Base-by-base conservation (phyloP, 2,113 vertebrate species). In the Hemibagrus wyckioides region DNA sequence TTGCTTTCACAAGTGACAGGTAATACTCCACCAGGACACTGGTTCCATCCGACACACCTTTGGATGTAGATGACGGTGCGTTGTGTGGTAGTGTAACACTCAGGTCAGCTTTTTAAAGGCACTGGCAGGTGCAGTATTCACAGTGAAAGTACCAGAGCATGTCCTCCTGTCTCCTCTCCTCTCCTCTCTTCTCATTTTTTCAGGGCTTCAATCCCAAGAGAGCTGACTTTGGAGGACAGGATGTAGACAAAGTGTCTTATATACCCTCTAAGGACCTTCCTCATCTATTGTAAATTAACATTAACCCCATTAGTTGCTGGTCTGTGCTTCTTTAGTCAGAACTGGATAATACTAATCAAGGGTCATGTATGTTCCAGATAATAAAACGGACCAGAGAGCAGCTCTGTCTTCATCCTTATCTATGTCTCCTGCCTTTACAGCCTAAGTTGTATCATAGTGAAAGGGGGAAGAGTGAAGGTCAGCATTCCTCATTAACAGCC, bases 401-500 rank as follows among this genome's bases (percentile, higher is more conserved):
- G 15, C 41, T 63, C 36, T 57, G 48, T 50, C 57, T 76, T 56
- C 44, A 30, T 28, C 44, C 91, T 89, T 85, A 57, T 88, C 67
- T 48, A n/a, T 56, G 52, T 88, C 77, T 90, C 80, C 41, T 85
- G 85, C 81, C 82, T 86, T 30, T 11, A 50, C 59, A 65, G 54
- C 13, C 52, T 57, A 36, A 61, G 30, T 41, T 87, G 86, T 83
- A 76, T 77, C 61, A 10, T 69, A 90, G 89, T 85, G 90, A 89
- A 88, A 91, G 91, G 89, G 92, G 92, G 88, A 92, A 92, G 48
- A 59, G 92, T 93, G 92, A 91, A 93, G 92, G 92, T 93, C 93
- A 93, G 90, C 92, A 92, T 91, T 94, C 91, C 93, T 94, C 90
- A 87, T 95, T 94, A 94, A 92, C 91, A 90, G 92, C 89, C 91